Conservation (phyloP, 2,113 vertebrate genomes). For the Peromyscus polionotus region DNA sequence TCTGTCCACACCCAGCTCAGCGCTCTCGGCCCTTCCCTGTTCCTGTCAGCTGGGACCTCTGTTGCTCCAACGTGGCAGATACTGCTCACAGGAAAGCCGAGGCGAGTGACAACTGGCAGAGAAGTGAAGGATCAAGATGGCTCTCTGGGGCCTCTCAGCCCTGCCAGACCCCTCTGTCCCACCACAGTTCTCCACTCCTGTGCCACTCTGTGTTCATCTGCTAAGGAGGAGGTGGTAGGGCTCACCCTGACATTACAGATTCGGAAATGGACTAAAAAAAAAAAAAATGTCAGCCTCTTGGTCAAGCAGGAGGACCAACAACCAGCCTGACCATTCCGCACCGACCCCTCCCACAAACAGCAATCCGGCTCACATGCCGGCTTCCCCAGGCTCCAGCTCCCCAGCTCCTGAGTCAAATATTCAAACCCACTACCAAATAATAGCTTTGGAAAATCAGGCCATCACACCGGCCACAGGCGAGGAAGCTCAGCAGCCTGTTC, state of each 20-base stretch:
- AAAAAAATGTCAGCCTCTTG: neutral
- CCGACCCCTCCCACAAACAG: neutral
- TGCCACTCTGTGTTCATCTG: neutral
- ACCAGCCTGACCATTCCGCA: neutral
- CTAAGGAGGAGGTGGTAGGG: neutral
- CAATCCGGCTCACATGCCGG: neutral
- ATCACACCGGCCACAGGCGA: accelerated
- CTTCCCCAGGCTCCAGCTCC: neutral
- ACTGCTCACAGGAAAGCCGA: neutral
- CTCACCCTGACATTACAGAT: neutral
- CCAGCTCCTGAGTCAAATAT: neutral
- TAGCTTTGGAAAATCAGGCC: neutral
- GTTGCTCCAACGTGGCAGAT: neutral
- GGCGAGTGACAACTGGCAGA: neutral
- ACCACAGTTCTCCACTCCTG: neutral
- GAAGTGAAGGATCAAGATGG: neutral
- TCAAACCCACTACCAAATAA: neutral
- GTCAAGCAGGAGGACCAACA: neutral
- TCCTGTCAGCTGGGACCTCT: neutral
- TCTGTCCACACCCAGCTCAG: neutral
- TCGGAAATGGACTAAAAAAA: neutral
- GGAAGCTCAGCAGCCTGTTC: neutral
- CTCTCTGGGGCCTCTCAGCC: neutral
- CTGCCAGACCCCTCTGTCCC: neutral
- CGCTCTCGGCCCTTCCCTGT: neutral